Evolutionary conservation across 2,113 vertebrate species (phyloP).

Genomic region (Okapia johnstoni): DNA sequence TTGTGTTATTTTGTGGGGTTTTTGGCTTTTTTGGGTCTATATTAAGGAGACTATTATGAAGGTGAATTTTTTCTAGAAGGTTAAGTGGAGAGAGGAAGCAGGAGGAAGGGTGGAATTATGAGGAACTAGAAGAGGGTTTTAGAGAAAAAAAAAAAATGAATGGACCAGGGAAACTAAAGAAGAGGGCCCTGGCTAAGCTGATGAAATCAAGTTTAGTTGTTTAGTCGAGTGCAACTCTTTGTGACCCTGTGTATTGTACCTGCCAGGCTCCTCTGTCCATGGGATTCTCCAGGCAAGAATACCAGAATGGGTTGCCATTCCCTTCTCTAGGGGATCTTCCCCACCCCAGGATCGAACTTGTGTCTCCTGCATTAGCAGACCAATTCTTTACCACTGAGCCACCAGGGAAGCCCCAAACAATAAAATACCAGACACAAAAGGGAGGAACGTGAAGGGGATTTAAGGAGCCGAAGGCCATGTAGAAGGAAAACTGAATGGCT

Average conservation of each 20-base stretch:
- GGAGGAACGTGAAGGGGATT: not conserved
- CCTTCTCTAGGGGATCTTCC: not conserved
- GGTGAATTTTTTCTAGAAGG: not conserved
- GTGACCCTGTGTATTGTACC: not conserved
- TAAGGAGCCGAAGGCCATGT: rapidly evolving
- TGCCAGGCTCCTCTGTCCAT: not conserved
- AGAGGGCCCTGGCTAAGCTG: not conserved
- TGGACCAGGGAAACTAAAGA: not conserved
- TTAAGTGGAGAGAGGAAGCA: not conserved
- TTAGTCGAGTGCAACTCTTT: not conserved
- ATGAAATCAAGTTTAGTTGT: not conserved
- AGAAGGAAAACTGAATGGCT: not conserved
- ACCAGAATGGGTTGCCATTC: not conserved
- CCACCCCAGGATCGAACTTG: not conserved
- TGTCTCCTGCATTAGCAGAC: not conserved
- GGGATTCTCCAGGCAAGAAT: not conserved
- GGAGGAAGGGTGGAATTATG: not conserved
- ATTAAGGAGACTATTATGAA: not conserved
- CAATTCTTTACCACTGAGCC: not conserved
- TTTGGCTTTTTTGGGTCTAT: not conserved
- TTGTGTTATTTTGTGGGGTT: not conserved
- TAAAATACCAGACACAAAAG: not conserved
- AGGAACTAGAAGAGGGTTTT: not conserved
- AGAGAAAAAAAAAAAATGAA: not conserved
- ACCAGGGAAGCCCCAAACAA: not conserved